A percentile compares a stretch with the other conserved stretches of the same genome.
Conservation (phyloP, 2,113 vertebrate species). For the Ophthalmolycus amberensis region DNA sequence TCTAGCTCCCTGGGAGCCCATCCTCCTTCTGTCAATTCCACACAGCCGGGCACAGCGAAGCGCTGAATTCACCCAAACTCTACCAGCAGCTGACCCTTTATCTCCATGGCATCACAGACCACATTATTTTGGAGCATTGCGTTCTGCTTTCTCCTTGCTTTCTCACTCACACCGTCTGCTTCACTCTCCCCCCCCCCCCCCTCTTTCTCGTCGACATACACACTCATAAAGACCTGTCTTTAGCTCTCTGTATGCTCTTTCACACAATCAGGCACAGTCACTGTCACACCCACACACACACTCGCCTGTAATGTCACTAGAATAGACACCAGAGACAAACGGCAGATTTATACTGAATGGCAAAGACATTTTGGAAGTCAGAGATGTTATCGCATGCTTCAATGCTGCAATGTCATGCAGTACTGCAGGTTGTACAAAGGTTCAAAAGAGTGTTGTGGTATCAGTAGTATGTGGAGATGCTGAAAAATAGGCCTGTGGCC, state of each 20-base stretch:
- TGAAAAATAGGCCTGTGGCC: conserved; percentile 56
- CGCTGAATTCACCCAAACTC: conserved; percentile 75
- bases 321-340: conserved; percentile 47
- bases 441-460: conserved; percentile 41
- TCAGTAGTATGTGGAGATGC: conserved; percentile 40
- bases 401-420: conserved; percentile 20
- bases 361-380: conserved; percentile 21
- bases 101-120: conserved; percentile 49
- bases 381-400: conserved; percentile 21
- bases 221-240: conserved; percentile 38
- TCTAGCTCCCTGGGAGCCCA: conserved; percentile 75
- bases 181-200: neutral
- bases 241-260: conserved; percentile 51
- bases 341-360: conserved; percentile 36
- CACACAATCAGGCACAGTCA: conserved; percentile 55
- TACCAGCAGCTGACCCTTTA: conserved; percentile 75
- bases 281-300: conserved; percentile 52
- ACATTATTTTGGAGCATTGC: conserved; percentile 37
- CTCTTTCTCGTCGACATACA: neutral
- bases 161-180: conserved; percentile 21
- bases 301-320: conserved; percentile 49
- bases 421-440: conserved; percentile 40
- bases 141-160: conserved; percentile 25
- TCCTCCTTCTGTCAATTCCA: conserved; percentile 80
- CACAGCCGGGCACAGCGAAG: conserved; percentile 54